Evolutionary conservation across 2,888 invertebrate species (phyloP).

Genomic region (Argyra leucocephala): DNA sequence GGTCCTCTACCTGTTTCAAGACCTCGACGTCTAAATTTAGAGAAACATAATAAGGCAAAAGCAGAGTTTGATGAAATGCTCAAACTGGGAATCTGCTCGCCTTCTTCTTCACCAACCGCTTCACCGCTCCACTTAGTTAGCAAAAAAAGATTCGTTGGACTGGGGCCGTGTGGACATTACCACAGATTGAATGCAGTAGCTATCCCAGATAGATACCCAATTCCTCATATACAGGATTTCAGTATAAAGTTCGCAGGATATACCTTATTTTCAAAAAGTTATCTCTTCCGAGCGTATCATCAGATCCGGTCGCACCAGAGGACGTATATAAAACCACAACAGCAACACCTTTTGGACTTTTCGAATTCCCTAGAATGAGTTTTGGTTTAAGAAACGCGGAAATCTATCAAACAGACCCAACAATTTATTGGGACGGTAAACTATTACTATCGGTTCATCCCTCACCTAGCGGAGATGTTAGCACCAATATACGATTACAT

Average conservation of each 20-base stretch:
- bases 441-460: no score
- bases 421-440: no score
- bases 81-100: conserved; percentile 18
- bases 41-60: no score
- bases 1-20: not conserved
- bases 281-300: conserved; percentile 5
- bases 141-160: no score
- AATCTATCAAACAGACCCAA: no score
- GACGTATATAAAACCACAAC: not conserved
- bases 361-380: not conserved
- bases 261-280: conserved; percentile 5
- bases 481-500: no score
- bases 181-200: no score
- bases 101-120: conserved; percentile 14
- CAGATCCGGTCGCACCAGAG: not conserved
- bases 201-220: no score
- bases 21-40: not conserved
- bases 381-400: not conserved
- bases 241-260: not conserved
- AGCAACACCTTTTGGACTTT: no score
- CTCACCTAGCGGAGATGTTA: no score
- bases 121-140: conserved; percentile 20
- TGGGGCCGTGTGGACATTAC: no score
- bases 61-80: not conserved
- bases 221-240: conserved; percentile 15